phyloP scores from a whole-genome alignment of 2,113 vertebrate genomes.

The Anser brachyrhynchus region DNA sequence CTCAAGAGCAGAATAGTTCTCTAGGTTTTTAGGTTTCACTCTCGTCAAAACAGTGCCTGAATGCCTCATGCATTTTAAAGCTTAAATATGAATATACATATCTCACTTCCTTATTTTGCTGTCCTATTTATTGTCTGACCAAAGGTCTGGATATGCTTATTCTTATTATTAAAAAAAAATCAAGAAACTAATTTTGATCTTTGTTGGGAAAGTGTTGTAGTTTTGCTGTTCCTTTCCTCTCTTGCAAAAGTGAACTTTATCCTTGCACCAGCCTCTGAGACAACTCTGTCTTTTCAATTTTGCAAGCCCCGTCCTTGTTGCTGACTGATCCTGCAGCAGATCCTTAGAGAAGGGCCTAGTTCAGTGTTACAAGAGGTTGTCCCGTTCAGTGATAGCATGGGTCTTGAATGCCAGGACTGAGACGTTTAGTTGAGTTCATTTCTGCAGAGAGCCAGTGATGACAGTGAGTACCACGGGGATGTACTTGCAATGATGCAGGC shows the following conservation, averaged over 20 bases:
- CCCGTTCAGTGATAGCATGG: not conserved
- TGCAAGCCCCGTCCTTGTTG: slow-evolving; percentile 15
- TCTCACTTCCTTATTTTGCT: not conserved
- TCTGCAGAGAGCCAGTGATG: not conserved
- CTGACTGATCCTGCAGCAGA: slow-evolving; percentile 11
- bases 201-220: not conserved
- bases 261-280: slow-evolving; percentile 46
- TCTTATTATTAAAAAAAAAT: not conserved
- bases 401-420: not conserved
- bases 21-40: slow-evolving; percentile 49
- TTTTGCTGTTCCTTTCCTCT: slow-evolving; percentile 9
- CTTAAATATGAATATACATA: not conserved
- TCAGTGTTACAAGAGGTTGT: not conserved
- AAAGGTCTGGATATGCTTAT: not conserved
- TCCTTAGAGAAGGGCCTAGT: not conserved
- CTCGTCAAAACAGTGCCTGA: slow-evolving; percentile 13
- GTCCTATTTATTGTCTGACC: not conserved
- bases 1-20: slow-evolving; percentile 29
- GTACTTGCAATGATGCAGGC: fast-evolving
- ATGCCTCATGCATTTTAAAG: slow-evolving; percentile 3
- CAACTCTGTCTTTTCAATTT: slow-evolving; percentile 20
- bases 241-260: slow-evolving; percentile 43
- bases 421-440: fast-evolving
- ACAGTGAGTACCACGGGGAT: not conserved
- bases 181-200: not conserved